Base-by-base conservation (phyloP, 2,797 vertebrate genomes). In the Sebastes miniatus region DNA sequence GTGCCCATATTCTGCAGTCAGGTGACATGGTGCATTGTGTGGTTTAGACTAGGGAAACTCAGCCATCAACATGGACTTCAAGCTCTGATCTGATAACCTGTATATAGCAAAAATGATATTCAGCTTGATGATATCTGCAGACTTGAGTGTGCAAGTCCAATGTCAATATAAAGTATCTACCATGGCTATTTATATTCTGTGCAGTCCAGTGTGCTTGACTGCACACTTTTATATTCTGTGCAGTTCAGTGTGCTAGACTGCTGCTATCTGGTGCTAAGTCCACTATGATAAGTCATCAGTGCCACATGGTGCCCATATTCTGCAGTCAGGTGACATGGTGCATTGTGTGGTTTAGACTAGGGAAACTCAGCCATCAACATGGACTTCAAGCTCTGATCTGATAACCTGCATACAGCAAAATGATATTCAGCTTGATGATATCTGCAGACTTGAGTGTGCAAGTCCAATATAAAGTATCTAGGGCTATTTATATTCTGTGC, bases 401-500 rank as follows among this genome's bases (percentile, higher is more conserved):
- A 31, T 11, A 9, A 10, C 29, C 25, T 70, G 29, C 43, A n/a
- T 16, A 3, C 3, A 25, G n/a, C 13, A 39, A 52, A n/a, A 27
- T 50, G 2, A 43, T 50, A 56, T 52, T 52, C 11, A 29, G 5
- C 25, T 18, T 63, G 10, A 69, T 69, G 56, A 78, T 69, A 24
- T 62, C 47, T 68, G 52, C 16, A 72, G 58, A 73, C 58, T 39
- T 14, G 13, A 69, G 31, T 67, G 29, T 50, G 24, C 32, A 68
- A 29, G 24, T 61, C 62, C 22, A 73, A 77, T 87, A 68, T 86
- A 67, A 79, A 79, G 27, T 87, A 54, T 80, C 85, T 63, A 29
- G 7, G 25, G 72, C 85, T 92, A 92, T 91, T 92, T 91, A 86
- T 93, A 88, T 73, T 80, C 82, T 13, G 62, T 54, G 39, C 57